Evolutionary conservation across 1,140 invertebrate species (phyloP).

Genomic region (Microplitis mediator): DNA sequence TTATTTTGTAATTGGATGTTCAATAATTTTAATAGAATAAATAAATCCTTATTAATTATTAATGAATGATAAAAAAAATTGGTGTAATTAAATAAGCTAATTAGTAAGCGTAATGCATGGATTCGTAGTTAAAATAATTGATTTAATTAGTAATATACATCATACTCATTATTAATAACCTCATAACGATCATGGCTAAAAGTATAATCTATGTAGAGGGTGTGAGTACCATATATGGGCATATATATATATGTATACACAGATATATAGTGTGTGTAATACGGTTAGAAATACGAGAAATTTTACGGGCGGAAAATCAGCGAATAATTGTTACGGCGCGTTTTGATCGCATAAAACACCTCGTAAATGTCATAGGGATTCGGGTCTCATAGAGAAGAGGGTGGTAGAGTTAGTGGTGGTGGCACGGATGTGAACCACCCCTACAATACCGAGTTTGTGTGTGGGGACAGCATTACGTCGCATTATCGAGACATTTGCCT

Average conservation of each 20-base stretch:
- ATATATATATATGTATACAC: too few species aligned
- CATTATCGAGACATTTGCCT: slow-evolving; percentile 39
- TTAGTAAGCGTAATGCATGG: background rate
- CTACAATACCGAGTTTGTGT: slow-evolving; percentile 5
- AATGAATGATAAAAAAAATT: background rate
- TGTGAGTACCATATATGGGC: background rate
- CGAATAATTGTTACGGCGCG: slow-evolving; percentile 28
- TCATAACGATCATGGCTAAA: background rate
- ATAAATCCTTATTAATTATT: too few species aligned
- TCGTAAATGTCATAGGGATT: slow-evolving; percentile 59
- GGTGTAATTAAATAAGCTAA: background rate
- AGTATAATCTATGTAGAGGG: background rate
- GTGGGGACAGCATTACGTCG: slow-evolving; percentile 38
- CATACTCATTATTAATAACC: background rate
- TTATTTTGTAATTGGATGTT: too few species aligned
- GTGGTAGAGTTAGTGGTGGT: slow-evolving; percentile 29
- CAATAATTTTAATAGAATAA: too few species aligned
- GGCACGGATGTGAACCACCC: background rate
- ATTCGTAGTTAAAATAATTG: too few species aligned
- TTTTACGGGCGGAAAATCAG: slow-evolving; percentile 29
- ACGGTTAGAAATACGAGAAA: slow-evolving; percentile 6
- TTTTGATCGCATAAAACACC: slow-evolving; percentile 62
- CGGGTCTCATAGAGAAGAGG: slow-evolving; percentile 33
- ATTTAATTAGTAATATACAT: too few species aligned
- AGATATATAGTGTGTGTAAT: background rate